Percentiles rank a stretch among this genome's conserved stretches.
Evolutionary conservation across 35 echinoderm and acorn worm genomes (phyloP).

Genomic region (Lytechinus pictus): DNA sequence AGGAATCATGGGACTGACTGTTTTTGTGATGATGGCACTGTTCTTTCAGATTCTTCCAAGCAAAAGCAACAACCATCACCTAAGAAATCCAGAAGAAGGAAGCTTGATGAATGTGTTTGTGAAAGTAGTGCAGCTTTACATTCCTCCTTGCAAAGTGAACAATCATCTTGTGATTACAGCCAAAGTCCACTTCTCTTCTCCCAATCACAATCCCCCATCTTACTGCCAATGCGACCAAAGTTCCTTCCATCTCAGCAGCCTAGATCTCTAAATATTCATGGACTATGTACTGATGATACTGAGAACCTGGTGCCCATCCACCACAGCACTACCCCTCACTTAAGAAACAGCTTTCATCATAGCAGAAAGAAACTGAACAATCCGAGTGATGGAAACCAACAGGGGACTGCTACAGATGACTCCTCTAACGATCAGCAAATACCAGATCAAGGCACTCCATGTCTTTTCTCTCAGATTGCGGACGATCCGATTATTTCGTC

Average conservation of each 20-base stretch:
- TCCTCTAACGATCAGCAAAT: neutral
- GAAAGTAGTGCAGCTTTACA: neutral
- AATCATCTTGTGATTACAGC: neutral
- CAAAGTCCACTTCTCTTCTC: slow-evolving; percentile 24
- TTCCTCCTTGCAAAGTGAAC: neutral
- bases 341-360: neutral
- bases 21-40: neutral
- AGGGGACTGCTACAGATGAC: neutral
- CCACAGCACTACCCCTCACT: neutral
- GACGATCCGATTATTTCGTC: neutral
- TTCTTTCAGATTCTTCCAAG: neutral
- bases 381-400: neutral
- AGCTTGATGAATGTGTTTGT: neutral
- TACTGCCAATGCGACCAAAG: neutral
- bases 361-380: neutral
- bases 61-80: neutral
- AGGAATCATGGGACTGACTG: neutral
- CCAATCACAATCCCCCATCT: neutral
- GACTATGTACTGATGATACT: neutral
- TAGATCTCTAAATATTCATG: neutral
- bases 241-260: neutral
- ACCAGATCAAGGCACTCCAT: neutral
- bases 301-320: neutral
- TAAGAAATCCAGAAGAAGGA: no score
- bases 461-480: neutral